phyloP scores from a whole-genome alignment of 2,113 vertebrate genomes.

The Atrichornis clamosus region DNA sequence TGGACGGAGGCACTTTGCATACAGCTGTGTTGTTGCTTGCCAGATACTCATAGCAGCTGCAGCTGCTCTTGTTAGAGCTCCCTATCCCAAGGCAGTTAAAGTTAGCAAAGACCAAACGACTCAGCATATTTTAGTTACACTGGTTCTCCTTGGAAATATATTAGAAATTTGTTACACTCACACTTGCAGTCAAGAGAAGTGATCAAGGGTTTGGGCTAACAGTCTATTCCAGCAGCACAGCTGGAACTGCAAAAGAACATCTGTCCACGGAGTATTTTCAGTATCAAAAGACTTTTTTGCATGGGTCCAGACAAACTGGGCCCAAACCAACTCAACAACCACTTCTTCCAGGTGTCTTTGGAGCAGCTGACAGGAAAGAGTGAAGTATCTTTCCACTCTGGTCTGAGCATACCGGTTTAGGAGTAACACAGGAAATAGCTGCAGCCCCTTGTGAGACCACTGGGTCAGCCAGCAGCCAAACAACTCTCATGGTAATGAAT shows the following conservation, averaged over 20 bases:
- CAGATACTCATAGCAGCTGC: neutral
- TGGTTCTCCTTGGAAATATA: neutral
- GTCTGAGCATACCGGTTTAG: neutral
- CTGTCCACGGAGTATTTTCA: neutral
- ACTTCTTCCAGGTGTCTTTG: neutral
- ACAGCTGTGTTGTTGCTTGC: conserved; percentile 44
- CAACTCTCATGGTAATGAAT: conserved; percentile 42
- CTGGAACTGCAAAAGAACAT: neutral
- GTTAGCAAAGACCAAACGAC: conserved; percentile 5
- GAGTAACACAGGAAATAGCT: neutral
- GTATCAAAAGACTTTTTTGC: neutral
- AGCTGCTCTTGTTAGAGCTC: conserved; percentile 34
- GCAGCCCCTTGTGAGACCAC: neutral
- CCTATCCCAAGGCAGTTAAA: conserved; percentile 21
- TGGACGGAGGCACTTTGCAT: neutral
- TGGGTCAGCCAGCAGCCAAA: neutral
- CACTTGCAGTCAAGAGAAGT: neutral
- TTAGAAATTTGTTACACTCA: neutral
- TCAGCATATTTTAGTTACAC: conserved; percentile 10
- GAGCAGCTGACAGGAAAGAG: neutral
- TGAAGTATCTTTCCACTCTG: neutral
- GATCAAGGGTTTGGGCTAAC: neutral
- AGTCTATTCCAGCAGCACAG: neutral
- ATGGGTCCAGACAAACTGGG: neutral
- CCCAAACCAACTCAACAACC: neutral